Evolutionary conservation across 2,888 invertebrate species (phyloP), one percentile per base, ranked within the genome.

Genomic region (Cancer borealis): DNA sequence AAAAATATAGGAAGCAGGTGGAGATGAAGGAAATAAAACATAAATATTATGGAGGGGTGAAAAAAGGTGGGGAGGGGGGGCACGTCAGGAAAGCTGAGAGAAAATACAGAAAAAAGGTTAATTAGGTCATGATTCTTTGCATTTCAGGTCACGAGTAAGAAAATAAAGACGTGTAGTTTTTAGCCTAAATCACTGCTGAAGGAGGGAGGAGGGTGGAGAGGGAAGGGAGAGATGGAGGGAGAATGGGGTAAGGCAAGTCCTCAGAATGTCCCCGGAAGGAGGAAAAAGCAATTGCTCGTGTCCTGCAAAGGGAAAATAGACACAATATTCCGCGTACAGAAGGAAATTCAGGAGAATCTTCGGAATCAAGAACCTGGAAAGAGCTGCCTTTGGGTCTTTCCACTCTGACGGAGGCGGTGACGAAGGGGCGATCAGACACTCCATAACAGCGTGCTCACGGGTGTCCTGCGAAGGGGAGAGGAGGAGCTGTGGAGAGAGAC

Each of bases 151-250:
- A 66, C 17, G n/a, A 66, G 66, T n/a, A 66, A 21, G n/a, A 66
- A 66, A 66, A 66, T 66, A 6, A 6, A 21, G n/a, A 21, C 66
- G 66, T 66, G n/a, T n/a, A n/a, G 21, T n/a, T 66, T 66, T 66
- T n/a, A 66, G n/a, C 8, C 17, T n/a, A 4, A 54, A 21, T 66
- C 66, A 66, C 21, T n/a, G n/a, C 66, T 0, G 66, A n/a, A 3
- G n/a, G 66, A 66, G 66, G n/a, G 66, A 66, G 66, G n/a, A n/a
- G n/a, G 66, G n/a, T 5, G n/a, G 66, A 66, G 66, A 66, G n/a
- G n/a, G 66, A 66, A 66, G 66, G n/a, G 66, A 66, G 66, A 66
- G 66, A 66, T 21, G n/a, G 66, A 66, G 66, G n/a, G 66, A 66
- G 66, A 21, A n/a, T n/a, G 66, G n/a, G 66, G 54, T 54, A 54